Conservation (phyloP, 1,140 invertebrate species). For the Drosophila trapezifrons region DNA sequence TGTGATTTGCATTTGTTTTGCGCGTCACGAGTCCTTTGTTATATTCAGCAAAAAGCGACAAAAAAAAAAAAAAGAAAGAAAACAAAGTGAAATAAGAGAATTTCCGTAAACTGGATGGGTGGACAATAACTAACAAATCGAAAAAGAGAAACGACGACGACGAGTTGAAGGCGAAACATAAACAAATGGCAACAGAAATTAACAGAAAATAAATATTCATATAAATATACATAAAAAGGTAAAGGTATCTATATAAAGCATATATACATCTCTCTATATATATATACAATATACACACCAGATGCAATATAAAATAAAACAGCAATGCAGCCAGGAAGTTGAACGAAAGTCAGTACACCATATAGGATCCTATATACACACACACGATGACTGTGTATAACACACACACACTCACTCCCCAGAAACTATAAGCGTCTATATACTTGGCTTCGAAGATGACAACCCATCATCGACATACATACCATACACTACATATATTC, state of each 20-base stretch:
- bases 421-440: constrained; percentile 21
- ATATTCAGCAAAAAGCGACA: constrained; percentile 16
- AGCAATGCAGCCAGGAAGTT: constrained; percentile 63
- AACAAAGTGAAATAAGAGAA: constrained; percentile 67
- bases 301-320: constrained; percentile 18
- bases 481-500: not conserved
- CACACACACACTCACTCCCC: no score
- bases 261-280: constrained; percentile 26
- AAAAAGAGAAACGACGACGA: constrained; percentile 30
- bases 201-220: constrained; percentile 75
- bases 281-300: constrained; percentile 35
- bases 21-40: constrained; percentile 11
- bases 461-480: constrained; percentile 1
- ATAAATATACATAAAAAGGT: constrained; percentile 60
- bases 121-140: constrained; percentile 81
- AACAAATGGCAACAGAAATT: constrained; percentile 51
- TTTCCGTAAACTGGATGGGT: constrained; percentile 83
- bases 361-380: constrained; percentile 13
- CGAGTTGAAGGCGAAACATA: constrained; percentile 34
- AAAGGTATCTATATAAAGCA: constrained; percentile 49
- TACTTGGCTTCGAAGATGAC: constrained; percentile 15
- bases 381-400: constrained; percentile 17
- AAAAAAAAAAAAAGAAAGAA: constrained; percentile 20
- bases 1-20: constrained; percentile 24
- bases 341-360: constrained; percentile 16